Conservation (phyloP, 2,797 vertebrate genomes). For the Neoniphon sammara region DNA sequence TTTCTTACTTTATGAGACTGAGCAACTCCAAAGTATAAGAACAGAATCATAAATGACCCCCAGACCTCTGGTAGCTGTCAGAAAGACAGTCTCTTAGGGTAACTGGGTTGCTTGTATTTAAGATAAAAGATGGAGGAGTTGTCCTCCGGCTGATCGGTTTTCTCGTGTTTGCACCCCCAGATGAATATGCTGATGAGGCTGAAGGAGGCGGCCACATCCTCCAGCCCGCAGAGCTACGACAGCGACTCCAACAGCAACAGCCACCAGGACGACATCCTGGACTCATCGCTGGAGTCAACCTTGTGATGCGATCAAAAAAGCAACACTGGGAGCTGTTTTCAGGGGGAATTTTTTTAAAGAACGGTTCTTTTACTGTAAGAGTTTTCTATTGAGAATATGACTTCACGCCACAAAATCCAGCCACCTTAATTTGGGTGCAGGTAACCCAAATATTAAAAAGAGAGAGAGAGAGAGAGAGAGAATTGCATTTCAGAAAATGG, state of each 20-base stretch:
- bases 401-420: conserved; percentile 74
- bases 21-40: no score
- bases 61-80: no score
- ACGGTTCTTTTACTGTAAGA: conserved; percentile 35
- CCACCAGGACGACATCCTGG: conserved; percentile 95
- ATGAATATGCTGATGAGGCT: conserved; percentile 99
- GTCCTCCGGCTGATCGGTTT: neutral
- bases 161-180: conserved; percentile 73
- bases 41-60: no score
- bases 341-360: conserved; percentile 15
- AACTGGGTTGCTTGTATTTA: neutral
- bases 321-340: conserved; percentile 21
- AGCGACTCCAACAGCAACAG: conserved; percentile 99
- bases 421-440: conserved; percentile 85
- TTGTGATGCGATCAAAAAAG: conserved; percentile 82
- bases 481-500: conserved; percentile 57
- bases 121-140: no score
- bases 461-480: conserved; percentile 44
- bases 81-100: neutral
- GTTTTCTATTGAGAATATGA: conserved; percentile 20
- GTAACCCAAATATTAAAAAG: conserved; percentile 77
- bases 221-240: conserved; percentile 97
- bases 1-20: no score
- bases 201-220: conserved; percentile 97
- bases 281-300: conserved; percentile 94